Evolutionary conservation across 2,888 invertebrate species (phyloP), one percentile per base, ranked within the genome.

Genomic region (Hypsopygia costalis): DNA sequence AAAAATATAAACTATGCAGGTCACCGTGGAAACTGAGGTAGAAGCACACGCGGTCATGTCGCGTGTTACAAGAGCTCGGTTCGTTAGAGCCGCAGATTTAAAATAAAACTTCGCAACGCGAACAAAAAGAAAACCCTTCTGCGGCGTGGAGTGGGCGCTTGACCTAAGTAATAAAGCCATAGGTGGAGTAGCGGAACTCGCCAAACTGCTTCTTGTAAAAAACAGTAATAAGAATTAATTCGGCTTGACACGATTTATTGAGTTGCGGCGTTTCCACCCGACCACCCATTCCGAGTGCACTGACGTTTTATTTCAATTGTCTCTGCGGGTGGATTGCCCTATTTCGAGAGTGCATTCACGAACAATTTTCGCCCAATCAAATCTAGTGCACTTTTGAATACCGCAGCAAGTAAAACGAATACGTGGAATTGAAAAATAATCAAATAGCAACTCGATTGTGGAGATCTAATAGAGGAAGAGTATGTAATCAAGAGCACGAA

Each of bases 61-160:
- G 65, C 69, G 65, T 68, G 76, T 76, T 74, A 76, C 76, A 69
- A 74, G 82, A 77, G 69, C 70, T 61, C 69, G 79, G 70, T 80
- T 83, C 82, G 83, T 83, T 82, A 83, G 76, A 75, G 73, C 74
- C 68, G 60, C 78, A 76, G 82, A 83, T 81, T 86, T 76, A 79
- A 83, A 86, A 86, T 82, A 87, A 85, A 86, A 80, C 74, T 67
- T 69, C 63, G 65, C 69, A 62, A 61, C 55, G 65, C 52, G 66
- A 76, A 81, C 76, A 81, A 82, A 85, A 82, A 78, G 75, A 75
- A 72, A 68, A 69, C 60, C 57, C 62, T 67, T 65, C 60, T 68
- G 65, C 60, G 51, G 58, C 62, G 56, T 67, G 60, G 67, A 75
- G 75, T 69, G 64, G 61, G 62, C 69, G 70, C 77, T 78, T 76